Conservation (phyloP, 2,888 invertebrate species). For the Shargacucullia verbasci region DNA sequence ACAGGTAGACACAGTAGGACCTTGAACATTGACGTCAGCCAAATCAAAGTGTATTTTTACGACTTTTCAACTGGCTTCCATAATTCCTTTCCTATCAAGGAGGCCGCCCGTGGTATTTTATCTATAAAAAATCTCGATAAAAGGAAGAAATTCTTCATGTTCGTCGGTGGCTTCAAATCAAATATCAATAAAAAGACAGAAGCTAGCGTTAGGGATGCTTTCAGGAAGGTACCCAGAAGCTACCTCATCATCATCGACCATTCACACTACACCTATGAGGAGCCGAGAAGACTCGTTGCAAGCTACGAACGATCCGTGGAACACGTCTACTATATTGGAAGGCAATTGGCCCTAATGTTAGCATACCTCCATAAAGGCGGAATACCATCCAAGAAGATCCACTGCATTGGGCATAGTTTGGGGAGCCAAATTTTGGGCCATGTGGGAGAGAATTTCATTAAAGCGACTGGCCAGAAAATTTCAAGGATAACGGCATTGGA, state of each 20-base stretch:
- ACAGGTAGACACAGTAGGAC: slow-evolving; percentile 35
- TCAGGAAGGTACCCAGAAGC: slow-evolving; percentile 74
- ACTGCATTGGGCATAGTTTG: slow-evolving; percentile 81
- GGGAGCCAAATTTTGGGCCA: slow-evolving; percentile 81
- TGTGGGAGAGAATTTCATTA: slow-evolving; percentile 71
- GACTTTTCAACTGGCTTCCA: slow-evolving; percentile 26
- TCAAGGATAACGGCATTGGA: slow-evolving; percentile 79
- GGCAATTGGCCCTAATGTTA: slow-evolving; percentile 74
- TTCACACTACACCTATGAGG: slow-evolving; percentile 76
- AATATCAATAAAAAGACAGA: slow-evolving; percentile 58
- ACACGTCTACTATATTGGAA: slow-evolving; percentile 80
- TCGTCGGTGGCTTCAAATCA: slow-evolving; percentile 29
- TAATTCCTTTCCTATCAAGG: slow-evolving; percentile 29
- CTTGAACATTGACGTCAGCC: slow-evolving; percentile 35
- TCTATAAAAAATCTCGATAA: slow-evolving; percentile 2
- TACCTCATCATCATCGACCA: slow-evolving; percentile 84
- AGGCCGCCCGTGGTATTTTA: slow-evolving; percentile 26
- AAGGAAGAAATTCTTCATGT: slow-evolving; percentile 16
- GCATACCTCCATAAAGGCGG: slow-evolving; percentile 67
- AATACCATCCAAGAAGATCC: slow-evolving; percentile 74
- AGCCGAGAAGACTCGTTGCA: neutral
- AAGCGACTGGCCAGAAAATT: slow-evolving; percentile 71
- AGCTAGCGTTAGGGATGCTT: slow-evolving; percentile 74
- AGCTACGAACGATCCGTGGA: slow-evolving; percentile 81
- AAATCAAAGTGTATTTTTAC: slow-evolving; percentile 36